Conservation (phyloP, 2,888 invertebrate species). For the Hedychridium roseum region DNA sequence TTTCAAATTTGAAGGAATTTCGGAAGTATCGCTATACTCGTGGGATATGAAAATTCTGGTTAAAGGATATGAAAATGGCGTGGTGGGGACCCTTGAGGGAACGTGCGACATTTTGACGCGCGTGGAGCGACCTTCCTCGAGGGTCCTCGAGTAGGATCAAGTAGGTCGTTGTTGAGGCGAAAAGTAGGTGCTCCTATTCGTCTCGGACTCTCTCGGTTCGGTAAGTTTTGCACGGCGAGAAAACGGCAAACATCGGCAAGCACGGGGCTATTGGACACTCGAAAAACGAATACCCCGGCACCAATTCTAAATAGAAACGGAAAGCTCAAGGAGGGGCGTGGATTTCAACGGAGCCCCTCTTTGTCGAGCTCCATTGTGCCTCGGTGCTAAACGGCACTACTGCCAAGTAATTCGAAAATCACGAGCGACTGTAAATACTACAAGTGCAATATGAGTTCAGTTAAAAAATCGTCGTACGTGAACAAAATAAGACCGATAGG, state of each 20-base stretch:
- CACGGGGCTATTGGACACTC: constrained; percentile 10
- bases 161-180: constrained; percentile 37
- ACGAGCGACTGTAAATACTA: too few relatives aligned
- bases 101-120: too few relatives aligned
- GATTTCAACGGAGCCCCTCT: constrained; percentile 37
- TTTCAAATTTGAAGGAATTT: too few relatives aligned
- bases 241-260: constrained; percentile 29
- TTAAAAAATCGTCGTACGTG: too few relatives aligned
- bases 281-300: too few relatives aligned
- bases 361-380: constrained; percentile 52
- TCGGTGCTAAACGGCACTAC: constrained; percentile 57
- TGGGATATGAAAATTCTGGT: too few relatives aligned
- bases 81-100: too few relatives aligned
- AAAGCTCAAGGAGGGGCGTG: constrained; percentile 32
- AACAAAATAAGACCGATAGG: too few relatives aligned
- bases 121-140: constrained; percentile 30
- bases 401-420: constrained; percentile 31
- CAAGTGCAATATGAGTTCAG: too few relatives aligned
- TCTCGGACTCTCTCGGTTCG: constrained; percentile 31
- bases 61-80: too few relatives aligned
- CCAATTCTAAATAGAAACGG: too few relatives aligned
- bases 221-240: constrained; percentile 37
- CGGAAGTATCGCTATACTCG: too few relatives aligned
- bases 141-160: constrained; percentile 35
- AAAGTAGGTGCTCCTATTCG: constrained; percentile 31